phyloP scores from a whole-genome alignment of 1,140 invertebrate species.

The Nylanderia fulva region DNA sequence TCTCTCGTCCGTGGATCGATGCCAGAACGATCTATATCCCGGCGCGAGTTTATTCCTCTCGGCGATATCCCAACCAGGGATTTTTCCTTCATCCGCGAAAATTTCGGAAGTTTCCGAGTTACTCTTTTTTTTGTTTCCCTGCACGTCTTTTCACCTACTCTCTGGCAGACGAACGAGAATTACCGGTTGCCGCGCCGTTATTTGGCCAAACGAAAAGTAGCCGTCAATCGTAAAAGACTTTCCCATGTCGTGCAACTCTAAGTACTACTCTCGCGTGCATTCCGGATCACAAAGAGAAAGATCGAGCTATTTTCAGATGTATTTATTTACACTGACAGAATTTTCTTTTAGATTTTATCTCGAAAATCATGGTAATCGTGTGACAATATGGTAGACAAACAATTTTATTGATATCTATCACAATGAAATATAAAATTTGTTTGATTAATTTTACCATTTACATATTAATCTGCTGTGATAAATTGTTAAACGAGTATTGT shows the following conservation, averaged over 20 bases:
- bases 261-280: background rate
- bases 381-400: no score
- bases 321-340: no score
- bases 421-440: no score
- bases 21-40: constrained; percentile 35
- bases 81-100: constrained; percentile 1
- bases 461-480: no score
- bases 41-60: constrained; percentile 18
- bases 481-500: no score
- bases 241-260: background rate
- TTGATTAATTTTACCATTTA: no score
- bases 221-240: constrained; percentile 2
- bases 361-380: no score
- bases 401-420: no score
- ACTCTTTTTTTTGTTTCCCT: constrained; percentile 8
- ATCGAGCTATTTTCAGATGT: background rate
- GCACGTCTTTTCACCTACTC: constrained; percentile 1
- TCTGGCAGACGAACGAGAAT: background rate
- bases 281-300: background rate
- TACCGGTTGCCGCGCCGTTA: background rate
- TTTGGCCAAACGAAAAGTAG: background rate
- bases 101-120: constrained; percentile 16
- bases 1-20: constrained; percentile 29
- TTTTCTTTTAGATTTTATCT: no score
- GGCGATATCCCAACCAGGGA: background rate